Evolutionary conservation across 2,113 vertebrate genomes (phyloP).

Genomic region (Oreochromis tanganicae): DNA sequence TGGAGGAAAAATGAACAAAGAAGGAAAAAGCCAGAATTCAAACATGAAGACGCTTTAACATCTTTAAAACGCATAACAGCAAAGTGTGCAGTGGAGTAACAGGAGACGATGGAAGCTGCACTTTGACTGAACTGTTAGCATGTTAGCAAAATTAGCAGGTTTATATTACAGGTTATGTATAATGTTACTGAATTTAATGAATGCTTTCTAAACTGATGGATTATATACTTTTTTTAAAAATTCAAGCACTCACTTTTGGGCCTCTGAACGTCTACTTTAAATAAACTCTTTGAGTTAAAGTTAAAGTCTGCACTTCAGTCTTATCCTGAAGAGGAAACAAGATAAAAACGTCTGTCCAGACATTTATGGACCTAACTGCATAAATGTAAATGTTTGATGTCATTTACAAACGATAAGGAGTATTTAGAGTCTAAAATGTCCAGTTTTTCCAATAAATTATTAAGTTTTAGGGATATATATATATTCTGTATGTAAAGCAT

Average conservation of each 20-base stretch:
- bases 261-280: rapidly evolving
- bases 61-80: background rate
- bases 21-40: background rate
- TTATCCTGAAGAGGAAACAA: background rate
- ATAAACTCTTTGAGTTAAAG: background rate
- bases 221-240: background rate
- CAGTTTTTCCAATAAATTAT: background rate
- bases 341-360: background rate
- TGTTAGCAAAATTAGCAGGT: background rate
- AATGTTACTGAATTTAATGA: background rate
- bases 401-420: background rate
- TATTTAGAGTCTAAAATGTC: background rate
- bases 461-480: background rate
- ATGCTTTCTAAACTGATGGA: background rate
- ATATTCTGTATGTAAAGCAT: background rate
- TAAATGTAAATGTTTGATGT: rapidly evolving
- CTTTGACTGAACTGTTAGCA: background rate
- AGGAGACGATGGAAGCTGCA: background rate
- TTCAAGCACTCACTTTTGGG: background rate
- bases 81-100: background rate
- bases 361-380: background rate
- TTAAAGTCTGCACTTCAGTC: background rate
- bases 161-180: background rate
- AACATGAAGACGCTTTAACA: rapidly evolving
- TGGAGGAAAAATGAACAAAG: too few species aligned